Evolutionary conservation across 2,888 invertebrate genomes (phyloP), one percentile per base, ranked within the genome.

Genomic region (Germaria angustata): DNA sequence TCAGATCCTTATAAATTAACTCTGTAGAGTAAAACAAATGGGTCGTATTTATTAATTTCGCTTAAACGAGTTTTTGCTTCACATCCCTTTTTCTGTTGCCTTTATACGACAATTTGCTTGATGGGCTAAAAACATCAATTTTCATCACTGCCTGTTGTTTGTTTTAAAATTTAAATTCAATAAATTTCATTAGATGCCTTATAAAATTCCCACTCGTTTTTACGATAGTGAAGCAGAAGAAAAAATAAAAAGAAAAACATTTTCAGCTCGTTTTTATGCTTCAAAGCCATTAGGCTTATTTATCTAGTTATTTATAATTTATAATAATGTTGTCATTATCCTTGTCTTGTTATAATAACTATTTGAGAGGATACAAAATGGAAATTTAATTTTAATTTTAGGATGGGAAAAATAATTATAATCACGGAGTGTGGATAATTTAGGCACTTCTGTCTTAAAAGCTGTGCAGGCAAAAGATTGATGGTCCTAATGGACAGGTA

Each of bases 321-420:
- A 53, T 53, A 63, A 63, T 73, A 63, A 53, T 73, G 32, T 51
- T 39, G 61, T 63, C 63, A 53, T 63, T 61, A 51, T 53, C 36
- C 32, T 28, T 17, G 44, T 32, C 53, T 61, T 20, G 8, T 53
- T 36, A n/a, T 34, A 44, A 57, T 69, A 15, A 69, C 20, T 13
- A 44, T 17, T 51, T 39, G 28, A 7, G n/a, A 15, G 17, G 9
- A 36, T 49, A 22, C 20, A 20, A 15, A 63, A 5, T 13, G 13
- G n/a, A 34, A n/a, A 11, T 17, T 32, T 32, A 2, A 7, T 1
- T 11, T 3, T 3, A 0, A 17, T 22, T 57, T 13, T 20, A 11
- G 20, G 22, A 20, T 57, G 36, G 36, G 15, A 20, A 57, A 17
- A 13, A 8, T 36, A 57, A 57, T 57, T 57, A 55, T 15, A 1